Evolutionary conservation across 2,797 vertebrate species (phyloP), one percentile per base, ranked within the genome.

Genomic region (Xiphorhynchus erythropygius): DNA sequence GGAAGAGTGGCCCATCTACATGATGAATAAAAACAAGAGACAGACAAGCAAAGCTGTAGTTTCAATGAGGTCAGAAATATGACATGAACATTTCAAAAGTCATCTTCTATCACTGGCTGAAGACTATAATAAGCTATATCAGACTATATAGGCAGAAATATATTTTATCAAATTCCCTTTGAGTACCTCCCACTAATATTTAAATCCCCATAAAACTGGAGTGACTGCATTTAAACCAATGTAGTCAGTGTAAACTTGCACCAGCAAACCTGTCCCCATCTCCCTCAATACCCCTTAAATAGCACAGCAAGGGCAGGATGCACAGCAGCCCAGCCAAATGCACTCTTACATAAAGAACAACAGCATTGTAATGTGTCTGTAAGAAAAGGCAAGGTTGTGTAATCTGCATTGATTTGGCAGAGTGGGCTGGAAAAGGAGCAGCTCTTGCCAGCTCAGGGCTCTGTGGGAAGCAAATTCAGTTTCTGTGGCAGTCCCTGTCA

Each of bases 1-100:
- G 98, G 96, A 99, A 98, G 89, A 98, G 94, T 55, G 98, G 94
- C 27, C 97, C 98, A 95, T 99, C 99, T 99, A 95, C 5, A 35
- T 39, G 71, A 70, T 79, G 70, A 97, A 95, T 42, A 86, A 82
- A 71, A 87, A 89, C 73, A 91, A 94, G 50, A 96, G 81, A 93
- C 15, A 94, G 67, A 95, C 24, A 96, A 79, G 68, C 41, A 90
- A 37, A 94, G 53, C 25, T 64, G 35, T n/a, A 33, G 75, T 16
- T 67, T 64, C 60, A 55, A 10, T 6, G 8, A 73, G 27, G 41
- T 76, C 30, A 44, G 49, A 88, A 90, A 79, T 17, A 73, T 1
- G 13, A 53, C 1, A 7, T 70, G 28, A 88, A 73, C 18, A n/a
- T 55, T 86, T 65, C 39, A 47, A 84, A 56, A 47, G 19, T 37